Evolutionary conservation across 2,113 vertebrate species (phyloP), one percentile per base, ranked within the genome.

Genomic region (Datnioides undecimradiatus): DNA sequence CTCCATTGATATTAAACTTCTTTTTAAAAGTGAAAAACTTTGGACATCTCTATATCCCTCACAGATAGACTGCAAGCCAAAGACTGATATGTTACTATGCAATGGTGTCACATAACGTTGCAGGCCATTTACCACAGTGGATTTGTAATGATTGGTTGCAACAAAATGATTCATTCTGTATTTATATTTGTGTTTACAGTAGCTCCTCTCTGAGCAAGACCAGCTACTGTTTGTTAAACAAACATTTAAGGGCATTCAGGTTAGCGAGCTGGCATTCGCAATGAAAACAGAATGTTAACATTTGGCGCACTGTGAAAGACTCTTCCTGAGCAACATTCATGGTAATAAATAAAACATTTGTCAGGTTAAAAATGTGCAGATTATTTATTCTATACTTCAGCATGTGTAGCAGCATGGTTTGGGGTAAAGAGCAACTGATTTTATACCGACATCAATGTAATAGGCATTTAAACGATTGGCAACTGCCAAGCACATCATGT

Each of bases 201-300:
- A 76, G 67, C 67, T 79, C 54, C 55, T 67, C 66, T 36, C 19
- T 19, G 60, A 46, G 63, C 58, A 52, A 34, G 65, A 71, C 33
- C 51, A 65, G 69, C 52, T 40, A 76, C 54, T 70, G 73, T 76
- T 58, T 67, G 65, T 71, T 70, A 43, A n/a, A 65, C 63, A 78
- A 80, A 71, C 63, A 70, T 78, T 59, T 49, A 36, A 80, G 73
- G 70, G 83, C 73, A 78, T 75, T 67, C 45, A n/a, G 83, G 83
- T 83, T 70, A 79, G 73, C 59, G 27, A 80, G 69, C 80, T 88
- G 76, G 73, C 76, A 73, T 49, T 68, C 34, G n/a, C 58, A 59
- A 69, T 33, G 38, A 84, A 73, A 86, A 76, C 66, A 79, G 33
- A 67, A 71, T 8, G 5, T 45, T 31, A 64, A 66, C 40, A 77